Base-by-base conservation (phyloP, 2,888 invertebrate genomes). In the Leptogaster cylindrica region DNA sequence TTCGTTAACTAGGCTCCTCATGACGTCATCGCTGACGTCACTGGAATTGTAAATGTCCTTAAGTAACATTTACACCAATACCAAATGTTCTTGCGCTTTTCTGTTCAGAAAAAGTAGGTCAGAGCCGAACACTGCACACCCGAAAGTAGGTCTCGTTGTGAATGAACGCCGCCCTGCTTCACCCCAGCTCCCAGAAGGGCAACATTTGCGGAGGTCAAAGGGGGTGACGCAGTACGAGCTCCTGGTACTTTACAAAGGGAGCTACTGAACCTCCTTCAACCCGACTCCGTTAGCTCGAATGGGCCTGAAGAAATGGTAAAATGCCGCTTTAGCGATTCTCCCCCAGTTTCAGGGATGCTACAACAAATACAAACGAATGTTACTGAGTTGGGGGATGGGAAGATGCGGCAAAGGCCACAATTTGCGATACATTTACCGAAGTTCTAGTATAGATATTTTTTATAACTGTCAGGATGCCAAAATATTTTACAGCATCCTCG, bases 21-120 rank as follows among this genome's bases (percentile, higher is more conserved):
- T 67, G 67, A 61, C 67, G 67, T 67, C 61, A 51, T 28, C 41
- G 12, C 28, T 67, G 50, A 67, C 67, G 61, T 67, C 67, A 67
- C 61, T 25, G 61, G 61, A 67, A 61, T 31, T 46, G 31, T 63
- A 23, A 55, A 55, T 36, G 55, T 33, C 55, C 55, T 55, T 55
- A 55, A 41, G 52, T 10, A 52, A 20, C 52, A 52, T 52, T 55
- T 20, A 23, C 8, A 36, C 55, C 55, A 18, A 14, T 25, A 55
- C 14, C 55, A 5, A 20, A 33, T 12, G 25, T 39, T 55, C 39
- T 14, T 55, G 55, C 55, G 55, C 55, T 8, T 20, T 55, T 36
- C 12, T 55, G 12, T 8, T 23, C 14, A 3, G 5, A 1, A 12
- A 10, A 10, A 8, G 31, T 6, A 8, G 31, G 31, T 12, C 12